phyloP scores from a whole-genome alignment of 1,140 invertebrate species.

The Leptinotarsa defecta region DNA sequence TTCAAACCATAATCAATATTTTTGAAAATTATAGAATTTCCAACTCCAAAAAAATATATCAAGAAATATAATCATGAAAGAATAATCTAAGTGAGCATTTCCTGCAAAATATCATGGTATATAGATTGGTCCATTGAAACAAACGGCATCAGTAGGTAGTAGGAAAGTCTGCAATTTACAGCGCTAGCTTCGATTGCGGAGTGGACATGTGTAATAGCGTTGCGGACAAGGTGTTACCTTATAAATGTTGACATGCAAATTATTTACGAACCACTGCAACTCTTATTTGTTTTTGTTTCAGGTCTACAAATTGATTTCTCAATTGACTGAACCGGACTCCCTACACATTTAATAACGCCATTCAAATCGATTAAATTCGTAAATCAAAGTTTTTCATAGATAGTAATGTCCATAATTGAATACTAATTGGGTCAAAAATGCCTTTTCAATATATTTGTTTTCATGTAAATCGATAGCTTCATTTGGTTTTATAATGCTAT shows the following conservation, averaged over 20 bases:
- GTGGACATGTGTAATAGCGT: constrained; percentile 43
- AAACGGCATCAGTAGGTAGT: constrained; percentile 15
- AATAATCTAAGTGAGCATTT: too few species aligned
- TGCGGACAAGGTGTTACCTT: constrained; percentile 43
- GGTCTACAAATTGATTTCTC: constrained; percentile 42
- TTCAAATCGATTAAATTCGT: constrained; percentile 33
- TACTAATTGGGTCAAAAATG: constrained; percentile 33
- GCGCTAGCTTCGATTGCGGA: constrained; percentile 36
- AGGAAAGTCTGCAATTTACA: constrained; percentile 40
- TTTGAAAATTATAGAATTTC: too few species aligned
- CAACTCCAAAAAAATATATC: too few species aligned
- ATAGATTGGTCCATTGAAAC: background rate
- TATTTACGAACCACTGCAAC: constrained; percentile 40
- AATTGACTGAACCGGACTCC: constrained; percentile 28
- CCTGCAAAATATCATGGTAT: background rate
- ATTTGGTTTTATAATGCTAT: constrained; percentile 27
- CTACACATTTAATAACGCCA: constrained; percentile 31
- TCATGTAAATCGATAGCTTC: constrained; percentile 22
- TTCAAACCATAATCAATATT: too few species aligned
- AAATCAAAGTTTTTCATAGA: constrained; percentile 28
- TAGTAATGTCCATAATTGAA: constrained; percentile 23
- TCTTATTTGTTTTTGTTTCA: constrained; percentile 37
- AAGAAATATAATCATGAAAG: too few species aligned
- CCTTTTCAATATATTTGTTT: constrained; percentile 18
- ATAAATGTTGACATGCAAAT: constrained; percentile 45